These are phyloP conservation scores for Daubentonia madagascariensis DNA, from an alignment of 2,113 vertebrate species.

Conservation along the genomic window DNA sequence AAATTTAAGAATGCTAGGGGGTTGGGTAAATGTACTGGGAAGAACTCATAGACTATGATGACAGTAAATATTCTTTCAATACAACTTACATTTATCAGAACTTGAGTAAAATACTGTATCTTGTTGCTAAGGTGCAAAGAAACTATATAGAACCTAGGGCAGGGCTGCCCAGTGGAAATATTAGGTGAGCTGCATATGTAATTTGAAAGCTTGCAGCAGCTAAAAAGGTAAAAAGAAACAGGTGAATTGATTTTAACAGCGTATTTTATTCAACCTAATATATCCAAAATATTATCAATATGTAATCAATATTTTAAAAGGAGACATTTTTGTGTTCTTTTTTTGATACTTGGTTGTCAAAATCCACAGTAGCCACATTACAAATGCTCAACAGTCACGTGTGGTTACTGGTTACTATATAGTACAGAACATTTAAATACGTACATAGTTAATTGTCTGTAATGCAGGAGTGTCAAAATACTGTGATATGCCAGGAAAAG, in stretches of 20 bases:
- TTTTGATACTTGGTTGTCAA: not conserved
- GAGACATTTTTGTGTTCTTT: not conserved
- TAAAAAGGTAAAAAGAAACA: not conserved
- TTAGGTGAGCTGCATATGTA: not conserved
- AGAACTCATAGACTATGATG: not conserved
- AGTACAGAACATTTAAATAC: not conserved
- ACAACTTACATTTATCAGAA: not conserved
- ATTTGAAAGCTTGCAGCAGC: not conserved
- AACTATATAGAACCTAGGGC: rapidly evolving
- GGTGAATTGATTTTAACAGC: not conserved
- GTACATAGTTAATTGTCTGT: not conserved
- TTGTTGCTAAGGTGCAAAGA: not conserved
- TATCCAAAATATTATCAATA: not conserved
- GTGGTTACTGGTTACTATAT: too few species aligned
- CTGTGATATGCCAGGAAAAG: not conserved
- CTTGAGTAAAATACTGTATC: not conserved
- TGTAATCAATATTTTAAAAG: not conserved
- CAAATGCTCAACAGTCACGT: not conserved
- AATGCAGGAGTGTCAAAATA: not conserved
- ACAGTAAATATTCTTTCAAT: not conserved
- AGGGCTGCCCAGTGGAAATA: not conserved
- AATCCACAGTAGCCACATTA: not conserved
- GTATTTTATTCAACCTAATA: not conserved
- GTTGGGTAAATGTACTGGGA: not conserved
- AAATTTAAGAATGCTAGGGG: not conserved